phyloP scores from a whole-genome alignment of 2,113 vertebrate species.

The Beaufortia kweichowensis region DNA sequence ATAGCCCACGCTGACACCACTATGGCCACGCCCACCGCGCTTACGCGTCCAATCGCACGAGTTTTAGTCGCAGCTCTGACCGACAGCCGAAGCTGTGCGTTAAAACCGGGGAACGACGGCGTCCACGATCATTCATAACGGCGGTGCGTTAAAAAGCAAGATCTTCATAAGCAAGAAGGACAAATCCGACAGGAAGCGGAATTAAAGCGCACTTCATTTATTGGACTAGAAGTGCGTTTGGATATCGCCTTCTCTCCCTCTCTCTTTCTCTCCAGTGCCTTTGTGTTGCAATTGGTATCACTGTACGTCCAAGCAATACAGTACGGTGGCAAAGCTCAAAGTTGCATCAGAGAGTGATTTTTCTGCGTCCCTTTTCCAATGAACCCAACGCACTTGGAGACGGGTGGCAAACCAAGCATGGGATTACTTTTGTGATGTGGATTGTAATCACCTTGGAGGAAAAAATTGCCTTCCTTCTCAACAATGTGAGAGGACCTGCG shows the following conservation, averaged over 20 bases:
- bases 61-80: constrained; percentile 37
- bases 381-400: constrained; percentile 63
- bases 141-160: background rate
- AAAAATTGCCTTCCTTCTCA: constrained; percentile 63
- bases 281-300: constrained; percentile 8
- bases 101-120: constrained; percentile 26
- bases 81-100: constrained; percentile 48
- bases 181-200: constrained; percentile 42
- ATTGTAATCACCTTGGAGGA: constrained; percentile 65
- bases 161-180: background rate
- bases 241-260: background rate
- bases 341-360: constrained; percentile 58
- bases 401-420: constrained; percentile 67
- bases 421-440: constrained; percentile 77
- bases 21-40: background rate
- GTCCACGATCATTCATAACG: constrained; percentile 12
- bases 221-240: background rate
- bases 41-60: constrained; percentile 40
- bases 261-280: background rate
- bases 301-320: background rate
- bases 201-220: constrained; percentile 3
- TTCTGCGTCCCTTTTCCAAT: constrained; percentile 41
- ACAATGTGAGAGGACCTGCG: constrained; percentile 72
- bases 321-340: constrained; percentile 47
- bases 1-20: background rate